Conservation (phyloP, 2,113 vertebrate species). For the Clarias batrachus region DNA sequence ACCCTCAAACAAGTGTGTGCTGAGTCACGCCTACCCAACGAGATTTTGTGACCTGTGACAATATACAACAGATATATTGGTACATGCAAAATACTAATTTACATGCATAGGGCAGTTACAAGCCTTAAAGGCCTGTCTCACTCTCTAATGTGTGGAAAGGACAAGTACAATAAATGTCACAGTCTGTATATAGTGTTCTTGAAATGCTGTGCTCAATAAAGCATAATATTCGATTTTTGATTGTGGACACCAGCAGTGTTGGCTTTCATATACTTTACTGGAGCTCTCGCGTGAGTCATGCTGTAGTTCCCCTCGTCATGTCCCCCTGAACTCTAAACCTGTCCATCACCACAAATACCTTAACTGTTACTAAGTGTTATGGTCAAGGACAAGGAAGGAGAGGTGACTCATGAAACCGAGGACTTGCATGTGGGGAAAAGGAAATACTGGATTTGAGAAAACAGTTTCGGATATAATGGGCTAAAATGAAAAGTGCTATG, state of each 20-base stretch:
- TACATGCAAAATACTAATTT: not conserved
- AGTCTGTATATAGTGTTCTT: not conserved
- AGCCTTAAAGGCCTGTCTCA: not conserved
- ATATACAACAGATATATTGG: not conserved
- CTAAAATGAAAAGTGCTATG: not conserved
- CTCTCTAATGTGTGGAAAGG: not conserved
- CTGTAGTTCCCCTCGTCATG: not conserved
- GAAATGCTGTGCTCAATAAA: not conserved
- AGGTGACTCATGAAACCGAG: constrained; percentile 1
- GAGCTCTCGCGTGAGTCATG: constrained; percentile 12
- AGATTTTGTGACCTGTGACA: constrained; percentile 14
- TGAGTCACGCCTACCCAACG: constrained; percentile 25
- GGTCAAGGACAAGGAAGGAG: constrained; percentile 26
- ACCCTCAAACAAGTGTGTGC: constrained; percentile 29
- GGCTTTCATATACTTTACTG: not conserved
- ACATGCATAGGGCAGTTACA: not conserved
- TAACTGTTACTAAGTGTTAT: constrained; percentile 15
- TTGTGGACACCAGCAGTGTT: constrained; percentile 1
- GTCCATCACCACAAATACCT: constrained; percentile 17
- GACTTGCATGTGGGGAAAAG: not conserved
- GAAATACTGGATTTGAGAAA: constrained; percentile 27
- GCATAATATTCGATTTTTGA: not conserved
- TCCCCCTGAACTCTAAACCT: not conserved
- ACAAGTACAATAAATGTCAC: not conserved
- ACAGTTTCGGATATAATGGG: not conserved